These are phyloP conservation scores for Mesorhabditis sp. DNA, from an alignment of 2,888 invertebrate species.

Conservation along the genomic window DNA sequence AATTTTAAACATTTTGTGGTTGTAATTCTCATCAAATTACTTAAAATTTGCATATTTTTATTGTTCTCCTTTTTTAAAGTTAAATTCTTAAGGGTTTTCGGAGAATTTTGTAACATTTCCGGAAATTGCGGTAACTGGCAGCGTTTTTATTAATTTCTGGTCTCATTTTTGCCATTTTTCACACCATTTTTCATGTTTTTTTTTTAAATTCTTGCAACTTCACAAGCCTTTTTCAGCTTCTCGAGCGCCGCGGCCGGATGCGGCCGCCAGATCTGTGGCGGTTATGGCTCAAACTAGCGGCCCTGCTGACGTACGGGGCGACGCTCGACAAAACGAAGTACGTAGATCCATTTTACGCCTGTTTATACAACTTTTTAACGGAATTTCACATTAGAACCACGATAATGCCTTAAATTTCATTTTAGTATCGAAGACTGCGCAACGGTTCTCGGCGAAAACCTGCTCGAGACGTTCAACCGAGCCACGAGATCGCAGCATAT, in stretches of 20 bases:
- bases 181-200: no score
- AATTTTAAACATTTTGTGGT: no score
- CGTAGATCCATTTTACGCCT: neutral
- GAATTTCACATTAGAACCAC: no score
- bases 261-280: slow-evolving; percentile 6
- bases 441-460: slow-evolving; percentile 33
- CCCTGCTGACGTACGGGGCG: neutral
- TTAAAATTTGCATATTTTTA: no score
- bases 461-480: slow-evolving; percentile 33
- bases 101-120: no score
- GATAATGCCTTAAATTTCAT: slow-evolving; percentile 7
- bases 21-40: no score
- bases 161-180: no score
- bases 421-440: slow-evolving; percentile 42
- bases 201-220: no score
- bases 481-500: slow-evolving; percentile 46
- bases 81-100: no score
- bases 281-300: neutral
- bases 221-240: neutral
- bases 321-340: neutral
- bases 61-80: no score
- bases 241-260: neutral
- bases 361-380: neutral
- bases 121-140: no score
- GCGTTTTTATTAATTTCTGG: no score